Evolutionary conservation across 2,113 vertebrate genomes (phyloP).

Genomic region (Cyprinodon brontotheroides): DNA sequence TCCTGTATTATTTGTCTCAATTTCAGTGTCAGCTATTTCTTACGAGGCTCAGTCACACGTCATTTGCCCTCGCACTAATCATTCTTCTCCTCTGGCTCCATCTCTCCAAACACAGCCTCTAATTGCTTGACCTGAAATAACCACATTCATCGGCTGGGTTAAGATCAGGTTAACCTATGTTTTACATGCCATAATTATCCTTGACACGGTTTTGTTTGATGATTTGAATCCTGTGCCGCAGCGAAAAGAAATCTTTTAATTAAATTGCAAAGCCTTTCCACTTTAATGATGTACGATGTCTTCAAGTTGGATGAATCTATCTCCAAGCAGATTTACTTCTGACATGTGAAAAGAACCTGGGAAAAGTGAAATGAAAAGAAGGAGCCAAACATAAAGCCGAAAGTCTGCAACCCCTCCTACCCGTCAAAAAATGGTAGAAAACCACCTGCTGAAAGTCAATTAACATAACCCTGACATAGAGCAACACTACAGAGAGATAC

Average conservation of each 20-base stretch:
- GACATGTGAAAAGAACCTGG: conserved; percentile 52
- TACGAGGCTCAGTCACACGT: conserved; percentile 29
- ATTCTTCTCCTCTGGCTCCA: conserved; percentile 33
- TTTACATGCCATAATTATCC: conserved; percentile 63
- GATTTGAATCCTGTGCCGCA: conserved; percentile 49
- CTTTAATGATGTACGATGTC: conserved; percentile 52
- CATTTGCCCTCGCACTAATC: conserved; percentile 52
- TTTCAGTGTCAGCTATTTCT: conserved; percentile 23
- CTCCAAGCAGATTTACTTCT: conserved; percentile 64
- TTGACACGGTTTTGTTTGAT: conserved; percentile 68
- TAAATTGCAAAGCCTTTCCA: conserved; percentile 45
- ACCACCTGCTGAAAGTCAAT: conserved; percentile 81
- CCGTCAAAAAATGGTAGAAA: conserved; percentile 65
- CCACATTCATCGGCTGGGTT: conserved; percentile 44
- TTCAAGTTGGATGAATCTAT: conserved; percentile 65
- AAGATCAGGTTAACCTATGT: conserved; percentile 64
- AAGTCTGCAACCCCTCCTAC: conserved; percentile 42
- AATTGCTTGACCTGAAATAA: conserved; percentile 61
- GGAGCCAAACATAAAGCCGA: conserved; percentile 47
- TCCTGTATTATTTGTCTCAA: conserved; percentile 20
- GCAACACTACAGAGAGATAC: conserved; percentile 71
- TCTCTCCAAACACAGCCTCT: conserved; percentile 41
- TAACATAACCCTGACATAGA: conserved; percentile 79
- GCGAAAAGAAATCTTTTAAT: conserved; percentile 41
- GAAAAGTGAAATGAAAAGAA: conserved; percentile 55